Conservation (phyloP, 2,797 vertebrate genomes). For the Sebastes flavidus region DNA sequence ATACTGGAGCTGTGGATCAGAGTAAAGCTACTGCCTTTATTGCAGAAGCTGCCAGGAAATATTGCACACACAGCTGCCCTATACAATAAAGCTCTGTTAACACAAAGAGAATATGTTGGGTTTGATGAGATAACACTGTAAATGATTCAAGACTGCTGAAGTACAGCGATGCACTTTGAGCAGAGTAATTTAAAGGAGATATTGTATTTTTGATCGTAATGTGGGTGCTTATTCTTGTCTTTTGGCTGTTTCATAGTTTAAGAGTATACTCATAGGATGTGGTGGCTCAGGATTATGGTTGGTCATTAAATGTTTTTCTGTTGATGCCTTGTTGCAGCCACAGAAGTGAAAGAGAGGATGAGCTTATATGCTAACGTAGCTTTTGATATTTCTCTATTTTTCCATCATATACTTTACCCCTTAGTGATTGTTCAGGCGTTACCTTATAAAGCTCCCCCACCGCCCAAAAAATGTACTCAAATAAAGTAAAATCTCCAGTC, state of each 20-base stretch:
- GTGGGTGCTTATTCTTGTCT: not conserved
- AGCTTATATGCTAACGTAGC: not conserved
- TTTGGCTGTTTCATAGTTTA: not conserved
- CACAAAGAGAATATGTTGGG: not conserved
- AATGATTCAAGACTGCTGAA: not conserved
- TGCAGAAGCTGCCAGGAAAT: conserved; percentile 20
- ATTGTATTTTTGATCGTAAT: not conserved
- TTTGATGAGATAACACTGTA: not conserved
- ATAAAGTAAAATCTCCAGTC: not conserved
- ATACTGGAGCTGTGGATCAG: conserved; percentile 31
- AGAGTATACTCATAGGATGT: not conserved
- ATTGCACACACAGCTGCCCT: conserved; percentile 32
- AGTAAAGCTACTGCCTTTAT: conserved; percentile 26
- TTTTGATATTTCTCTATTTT: not conserved
- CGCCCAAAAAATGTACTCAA: not conserved
- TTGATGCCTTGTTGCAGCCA: not conserved
- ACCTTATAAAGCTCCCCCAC: not conserved
- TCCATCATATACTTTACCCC: not conserved
- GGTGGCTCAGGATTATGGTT: not conserved
- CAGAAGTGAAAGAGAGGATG: not conserved
- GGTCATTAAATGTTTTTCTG: not conserved
- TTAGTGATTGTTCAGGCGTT: not conserved
- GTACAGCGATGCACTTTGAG: not conserved
- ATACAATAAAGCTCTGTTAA: conserved; percentile 5
- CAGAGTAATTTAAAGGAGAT: not conserved